Percentiles rank a stretch among this genome's conserved stretches.
Conservation (phyloP, 1,140 invertebrate genomes). For the Diabrotica virgifera region DNA sequence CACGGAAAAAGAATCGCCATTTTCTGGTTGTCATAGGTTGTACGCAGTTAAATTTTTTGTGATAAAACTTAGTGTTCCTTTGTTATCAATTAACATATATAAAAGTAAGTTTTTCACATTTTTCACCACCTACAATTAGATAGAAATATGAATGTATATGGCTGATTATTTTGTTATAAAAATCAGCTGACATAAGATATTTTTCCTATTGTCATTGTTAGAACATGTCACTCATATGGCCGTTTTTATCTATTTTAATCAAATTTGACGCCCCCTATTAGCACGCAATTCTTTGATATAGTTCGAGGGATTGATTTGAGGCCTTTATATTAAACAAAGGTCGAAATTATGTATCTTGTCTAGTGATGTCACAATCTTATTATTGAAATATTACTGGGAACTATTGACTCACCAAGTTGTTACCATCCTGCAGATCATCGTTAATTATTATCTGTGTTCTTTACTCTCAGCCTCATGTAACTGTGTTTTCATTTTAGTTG, state of each 20-base stretch:
- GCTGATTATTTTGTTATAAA: not conserved
- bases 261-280: not conserved
- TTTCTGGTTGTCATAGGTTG: conserved; percentile 15
- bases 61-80: not conserved
- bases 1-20: conserved; percentile 18
- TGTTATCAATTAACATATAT: not conserved
- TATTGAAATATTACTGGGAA: not conserved
- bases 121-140: not conserved
- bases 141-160: not conserved
- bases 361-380: conserved; percentile 2
- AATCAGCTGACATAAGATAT: conserved; percentile 5
- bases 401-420: not conserved
- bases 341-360: not conserved
- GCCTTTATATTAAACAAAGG: too few relatives aligned
- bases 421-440: not conserved
- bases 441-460: not conserved
- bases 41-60: conserved; percentile 21
- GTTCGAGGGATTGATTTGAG: too few relatives aligned
- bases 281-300: too few relatives aligned
- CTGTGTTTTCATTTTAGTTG: too few relatives aligned
- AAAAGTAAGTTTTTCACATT: conserved; percentile 5
- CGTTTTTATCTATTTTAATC: not conserved
- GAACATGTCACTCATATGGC: not conserved
- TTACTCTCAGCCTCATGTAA: not conserved
- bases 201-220: not conserved